Evolutionary conservation across 2,797 vertebrate genomes (phyloP).

Genomic region (Hozukius guyotensis): DNA sequence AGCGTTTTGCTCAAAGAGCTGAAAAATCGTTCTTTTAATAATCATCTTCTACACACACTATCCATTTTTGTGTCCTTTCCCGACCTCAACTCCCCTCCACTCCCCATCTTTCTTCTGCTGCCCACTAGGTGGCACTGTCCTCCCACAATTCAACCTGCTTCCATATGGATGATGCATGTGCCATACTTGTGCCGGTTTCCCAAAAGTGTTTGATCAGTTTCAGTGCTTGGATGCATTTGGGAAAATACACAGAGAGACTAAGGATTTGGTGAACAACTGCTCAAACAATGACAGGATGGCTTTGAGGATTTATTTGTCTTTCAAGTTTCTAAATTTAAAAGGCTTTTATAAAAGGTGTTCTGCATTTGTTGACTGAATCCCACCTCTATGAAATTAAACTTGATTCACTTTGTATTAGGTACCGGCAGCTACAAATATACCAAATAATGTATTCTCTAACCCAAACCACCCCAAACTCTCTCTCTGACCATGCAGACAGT

Average conservation of each 20-base stretch:
- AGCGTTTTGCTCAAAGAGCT: background rate
- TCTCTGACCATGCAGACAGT: slow-evolving; percentile 85
- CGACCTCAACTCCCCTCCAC: background rate
- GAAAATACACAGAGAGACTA: slow-evolving; percentile 15
- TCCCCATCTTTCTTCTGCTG: slow-evolving; percentile 16
- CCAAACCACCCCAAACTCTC: slow-evolving; percentile 3
- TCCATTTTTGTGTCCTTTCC: slow-evolving; percentile 7
- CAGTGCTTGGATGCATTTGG: slow-evolving; percentile 33
- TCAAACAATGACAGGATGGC: background rate
- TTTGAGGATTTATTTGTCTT: background rate
- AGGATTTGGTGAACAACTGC: slow-evolving; percentile 56
- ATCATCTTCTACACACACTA: background rate
- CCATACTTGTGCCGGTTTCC: slow-evolving; percentile 37
- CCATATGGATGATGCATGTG: slow-evolving; percentile 52
- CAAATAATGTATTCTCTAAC: background rate
- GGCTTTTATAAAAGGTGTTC: background rate
- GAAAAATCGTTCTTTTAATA: background rate
- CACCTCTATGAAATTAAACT: background rate
- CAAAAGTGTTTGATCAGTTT: slow-evolving; percentile 30
- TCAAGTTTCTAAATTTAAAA: background rate
- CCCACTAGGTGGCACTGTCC: slow-evolving; percentile 63
- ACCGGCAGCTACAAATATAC: background rate
- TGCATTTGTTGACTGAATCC: slow-evolving; percentile 62
- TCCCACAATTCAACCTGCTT: slow-evolving; percentile 24
- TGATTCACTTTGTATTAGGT: slow-evolving; percentile 9